phyloP scores from a whole-genome alignment of 2,113 vertebrate genomes.

The Passerina amoena region DNA sequence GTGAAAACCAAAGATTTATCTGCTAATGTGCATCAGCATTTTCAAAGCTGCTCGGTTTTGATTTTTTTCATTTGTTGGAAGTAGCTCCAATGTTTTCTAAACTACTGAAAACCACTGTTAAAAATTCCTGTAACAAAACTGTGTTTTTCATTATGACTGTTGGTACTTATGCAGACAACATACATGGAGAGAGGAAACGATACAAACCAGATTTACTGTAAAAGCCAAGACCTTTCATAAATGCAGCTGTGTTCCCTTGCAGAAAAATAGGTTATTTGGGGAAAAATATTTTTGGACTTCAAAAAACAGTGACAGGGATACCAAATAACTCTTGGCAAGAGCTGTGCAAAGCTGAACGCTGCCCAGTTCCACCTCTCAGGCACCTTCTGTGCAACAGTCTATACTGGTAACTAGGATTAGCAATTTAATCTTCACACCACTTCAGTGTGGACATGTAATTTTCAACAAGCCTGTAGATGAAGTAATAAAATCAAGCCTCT shows the following conservation, averaged over 20 bases:
- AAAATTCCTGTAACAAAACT: background rate
- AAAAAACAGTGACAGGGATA: background rate
- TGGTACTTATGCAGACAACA: background rate
- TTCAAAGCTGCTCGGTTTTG: background rate
- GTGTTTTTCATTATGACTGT: slow-evolving; percentile 6
- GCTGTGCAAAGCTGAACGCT: background rate
- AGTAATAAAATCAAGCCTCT: background rate
- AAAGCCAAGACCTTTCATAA: background rate
- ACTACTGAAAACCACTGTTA: background rate
- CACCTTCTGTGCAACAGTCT: background rate
- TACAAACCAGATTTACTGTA: background rate
- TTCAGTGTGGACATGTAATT: background rate
- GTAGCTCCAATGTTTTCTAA: background rate
- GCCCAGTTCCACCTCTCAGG: background rate
- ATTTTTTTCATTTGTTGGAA: background rate
- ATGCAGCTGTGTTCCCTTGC: background rate
- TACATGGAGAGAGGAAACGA: background rate
- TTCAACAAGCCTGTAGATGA: background rate
- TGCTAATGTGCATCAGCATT: background rate
- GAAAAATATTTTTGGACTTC: background rate
- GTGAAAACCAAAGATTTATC: background rate
- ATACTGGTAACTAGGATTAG: background rate
- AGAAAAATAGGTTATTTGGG: background rate
- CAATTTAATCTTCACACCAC: background rate
- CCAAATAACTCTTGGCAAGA: background rate